Evolutionary conservation across 2,797 vertebrate species (phyloP), one percentile per base, ranked within the genome.

Genomic region (Mormyrops attenuatus): DNA sequence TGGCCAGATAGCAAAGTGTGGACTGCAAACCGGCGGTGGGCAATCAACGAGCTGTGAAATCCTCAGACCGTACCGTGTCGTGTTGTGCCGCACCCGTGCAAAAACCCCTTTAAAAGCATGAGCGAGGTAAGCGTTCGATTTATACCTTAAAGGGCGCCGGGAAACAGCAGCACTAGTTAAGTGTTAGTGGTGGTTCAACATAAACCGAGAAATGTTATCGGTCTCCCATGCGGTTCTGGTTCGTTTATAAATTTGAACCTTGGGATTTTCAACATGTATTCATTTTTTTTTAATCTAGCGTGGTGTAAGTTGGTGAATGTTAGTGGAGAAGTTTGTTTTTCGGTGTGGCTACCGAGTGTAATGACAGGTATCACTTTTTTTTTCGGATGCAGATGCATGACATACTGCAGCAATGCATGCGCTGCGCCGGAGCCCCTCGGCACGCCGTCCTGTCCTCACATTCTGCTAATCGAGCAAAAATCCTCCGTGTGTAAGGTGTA

Each of bases 101-200:
- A 47, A 41, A 20, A 7, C 87, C 13, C 84, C 73, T 57, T 87
- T 91, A 38, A 87, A 91, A 93, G 91, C 93, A 96, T 96, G 96
- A 96, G 96, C 89, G 95, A 96, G 96, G 96, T 96, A 95, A 90
- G 95, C 90, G 88, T 89, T 55, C 26, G 73, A 85, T 88, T 77
- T 89, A 49, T 49, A 82, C 66, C 53, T 30, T 57, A 47, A 47
- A 50, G 22, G 7, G 44, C 34, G 69, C 44, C 22, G 49, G 4
- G 80, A 44, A 41, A 22, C 44, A 82, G 15, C 44, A 84, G 34
- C 3, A 49, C 80, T 49, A 22, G 38, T 84, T 84, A 84, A 22
- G 80, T 49, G 20, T 9, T 84, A 85, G 47, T 52, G 38, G 20
- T 44, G 17, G 15, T 80, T 9, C 41, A 44, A 5, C 41, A 47